Evolutionary conservation across 2,888 invertebrate genomes (phyloP), one percentile per base, ranked within the genome.

Genomic region (Ormyrus nitidulus): DNA sequence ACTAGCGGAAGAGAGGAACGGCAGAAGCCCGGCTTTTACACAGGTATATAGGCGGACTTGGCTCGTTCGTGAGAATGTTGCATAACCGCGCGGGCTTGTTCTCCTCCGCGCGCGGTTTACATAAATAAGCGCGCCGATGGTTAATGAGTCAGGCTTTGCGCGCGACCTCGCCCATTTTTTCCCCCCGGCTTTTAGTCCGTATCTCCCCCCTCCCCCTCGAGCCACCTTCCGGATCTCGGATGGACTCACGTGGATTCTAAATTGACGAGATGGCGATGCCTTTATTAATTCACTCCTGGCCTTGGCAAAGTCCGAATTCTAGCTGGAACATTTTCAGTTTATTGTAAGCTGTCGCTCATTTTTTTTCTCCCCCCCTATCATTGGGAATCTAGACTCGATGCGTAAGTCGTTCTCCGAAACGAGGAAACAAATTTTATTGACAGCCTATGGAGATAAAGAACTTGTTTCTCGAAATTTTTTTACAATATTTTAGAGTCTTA

Each of bases 91-190:
- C 46, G 56, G 48, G 56, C 58, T 53, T n/a, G 65, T 66, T 48
- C 49, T 48, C 54, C 49, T 46, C 13, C 49, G 6, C 46, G 75
- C 68, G 8, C 11, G 46, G 71, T 71, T 80, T 80, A 76, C 72
- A 76, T 80, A 80, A 80, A 80, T 76, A 80, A 80, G 54, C 62
- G n/a, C 59, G 62, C 61, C 61, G 62, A 80, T 80, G 66, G 49
- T 71, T 80, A 76, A 80, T 72, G 80, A 77, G 77, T 76, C 49
- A 70, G 70, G 53, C 34, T 19, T 64, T 19, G 46, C 7, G 13
- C n/a, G 10, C 64, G 59, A 64, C 77, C 80, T 80, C 76, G 58
- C 72, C 80, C 72, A 72, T 80, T 77, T 76, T 77, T 66, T 19
- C 51, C n/a, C 34, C 34, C 34, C 13, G n/a, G 6, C 53, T 8